Evolutionary conservation across 2,888 invertebrate genomes (phyloP).

Genomic region (Abrostola triplasia): DNA sequence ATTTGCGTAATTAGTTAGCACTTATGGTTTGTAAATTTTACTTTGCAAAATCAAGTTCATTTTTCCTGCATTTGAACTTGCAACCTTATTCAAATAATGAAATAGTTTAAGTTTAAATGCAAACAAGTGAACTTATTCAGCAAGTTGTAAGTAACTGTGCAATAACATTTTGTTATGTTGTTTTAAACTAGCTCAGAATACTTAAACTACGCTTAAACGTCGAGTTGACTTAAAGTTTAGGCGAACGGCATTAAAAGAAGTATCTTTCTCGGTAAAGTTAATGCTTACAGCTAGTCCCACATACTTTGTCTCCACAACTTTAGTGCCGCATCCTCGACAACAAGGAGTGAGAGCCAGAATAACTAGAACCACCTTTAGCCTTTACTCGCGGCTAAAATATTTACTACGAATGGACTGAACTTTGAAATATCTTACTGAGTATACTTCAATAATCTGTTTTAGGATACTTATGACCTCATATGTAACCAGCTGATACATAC

Average conservation of each 20-base stretch:
- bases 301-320: neutral
- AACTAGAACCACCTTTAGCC: neutral
- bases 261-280: constrained; percentile 5
- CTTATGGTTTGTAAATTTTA: too few relatives aligned
- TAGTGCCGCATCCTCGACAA: neutral
- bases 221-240: constrained; percentile 13
- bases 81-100: neutral
- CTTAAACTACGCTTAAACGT: constrained; percentile 6
- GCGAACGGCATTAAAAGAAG: constrained; percentile 6
- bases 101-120: neutral
- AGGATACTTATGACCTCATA: neutral
- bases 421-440: too few relatives aligned
- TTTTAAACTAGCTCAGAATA: constrained; percentile 1
- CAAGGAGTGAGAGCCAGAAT: neutral
- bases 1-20: too few relatives aligned
- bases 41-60: too few relatives aligned
- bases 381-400: neutral
- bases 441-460: too few relatives aligned
- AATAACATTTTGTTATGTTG: neutral
- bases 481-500: too few relatives aligned
- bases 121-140: neutral
- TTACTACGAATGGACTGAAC: too few relatives aligned
- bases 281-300: neutral
- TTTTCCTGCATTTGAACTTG: too few relatives aligned
- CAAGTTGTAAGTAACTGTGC: neutral